Base-by-base conservation (phyloP, 1,140 invertebrate species). In the Acromyrmex heyeri region DNA sequence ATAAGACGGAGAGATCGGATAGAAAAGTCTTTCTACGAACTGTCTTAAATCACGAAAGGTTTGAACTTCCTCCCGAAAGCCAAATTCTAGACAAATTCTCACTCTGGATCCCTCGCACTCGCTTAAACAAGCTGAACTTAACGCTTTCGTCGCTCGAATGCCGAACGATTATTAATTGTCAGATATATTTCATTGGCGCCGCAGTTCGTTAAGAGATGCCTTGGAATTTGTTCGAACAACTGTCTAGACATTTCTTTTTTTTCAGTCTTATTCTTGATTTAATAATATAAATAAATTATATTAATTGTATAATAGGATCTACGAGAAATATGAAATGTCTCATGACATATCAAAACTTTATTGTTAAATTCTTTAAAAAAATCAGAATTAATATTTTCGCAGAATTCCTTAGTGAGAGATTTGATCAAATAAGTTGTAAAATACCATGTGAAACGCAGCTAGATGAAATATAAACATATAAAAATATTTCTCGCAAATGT, bases 71-170 rank as follows among this genome's bases (percentile, higher is more conserved):
- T 21, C 21, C 7, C 16, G 59, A 18, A 78, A 14, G 8, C 44
- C 14, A 7, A 24, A 24, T 24, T 24, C 24, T 21, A 18, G 61
- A 57, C 61, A 79, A 79, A 65, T 67, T 38, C n/a, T n/a, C 18
- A 24, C 27, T 78, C 21, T 5, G 7, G 24, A 65, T 27, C 27
- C 6, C 61, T 34, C 24, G 59, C 27, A 18, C 48, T 21, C 44
- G 44, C 61, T 78, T 78, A 79, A 79, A 79, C n/a, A 67, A 21
- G 14, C 76, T 53, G n/a, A 34, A 79, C 44, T 64, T 65, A 50
- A 65, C 12, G 18, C 34, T 59, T 73, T 61, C 34, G 24, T 38
- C 44, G 16, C 53, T n/a, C 12, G 16, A 59, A 48, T 18, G 21
- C n/a, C 48, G 50, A 44, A 82, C 21, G 24, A 73, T 73, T 73